phyloP scores from a whole-genome alignment of 2,888 invertebrate genomes.

The Drosophila longiperda region DNA sequence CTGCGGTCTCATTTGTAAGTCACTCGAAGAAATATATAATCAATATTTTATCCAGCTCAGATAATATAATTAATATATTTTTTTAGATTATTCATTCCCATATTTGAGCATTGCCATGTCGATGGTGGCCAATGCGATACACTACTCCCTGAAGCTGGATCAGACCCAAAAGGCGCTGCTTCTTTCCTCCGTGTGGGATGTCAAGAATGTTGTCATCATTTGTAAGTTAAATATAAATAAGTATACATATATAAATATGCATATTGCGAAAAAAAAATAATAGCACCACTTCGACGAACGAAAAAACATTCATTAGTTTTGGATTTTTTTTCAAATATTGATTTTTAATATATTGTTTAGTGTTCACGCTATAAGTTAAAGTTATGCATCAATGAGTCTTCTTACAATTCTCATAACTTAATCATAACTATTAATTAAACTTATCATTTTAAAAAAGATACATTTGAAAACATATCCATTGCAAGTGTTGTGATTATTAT shows the following conservation, averaged over 20 bases:
- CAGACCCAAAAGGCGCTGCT: constrained; percentile 92
- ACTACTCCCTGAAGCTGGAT: constrained; percentile 94
- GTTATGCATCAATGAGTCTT: not conserved
- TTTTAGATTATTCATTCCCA: constrained; percentile 95
- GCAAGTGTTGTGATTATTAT: not conserved
- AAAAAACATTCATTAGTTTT: not conserved
- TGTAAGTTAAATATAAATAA: constrained; percentile 68
- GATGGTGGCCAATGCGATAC: constrained; percentile 96
- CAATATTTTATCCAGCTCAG: not conserved
- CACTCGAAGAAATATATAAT: not conserved
- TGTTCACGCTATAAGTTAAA: not conserved
- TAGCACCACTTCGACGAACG: not conserved
- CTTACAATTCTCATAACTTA: not conserved
- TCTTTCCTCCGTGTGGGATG: constrained; percentile 90
- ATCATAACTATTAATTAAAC: not conserved
- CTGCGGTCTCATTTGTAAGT: constrained; percentile 95
- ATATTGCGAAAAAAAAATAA: not conserved
- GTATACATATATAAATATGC: not conserved
- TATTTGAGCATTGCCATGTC: constrained; percentile 96
- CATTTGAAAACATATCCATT: not conserved
- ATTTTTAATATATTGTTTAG: not conserved
- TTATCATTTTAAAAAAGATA: not conserved
- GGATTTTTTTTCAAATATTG: not conserved
- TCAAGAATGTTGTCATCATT: constrained; percentile 92
- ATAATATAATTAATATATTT: not conserved